Base-by-base conservation (phyloP, 1,140 invertebrate species). In the Drosophila setifemur region DNA sequence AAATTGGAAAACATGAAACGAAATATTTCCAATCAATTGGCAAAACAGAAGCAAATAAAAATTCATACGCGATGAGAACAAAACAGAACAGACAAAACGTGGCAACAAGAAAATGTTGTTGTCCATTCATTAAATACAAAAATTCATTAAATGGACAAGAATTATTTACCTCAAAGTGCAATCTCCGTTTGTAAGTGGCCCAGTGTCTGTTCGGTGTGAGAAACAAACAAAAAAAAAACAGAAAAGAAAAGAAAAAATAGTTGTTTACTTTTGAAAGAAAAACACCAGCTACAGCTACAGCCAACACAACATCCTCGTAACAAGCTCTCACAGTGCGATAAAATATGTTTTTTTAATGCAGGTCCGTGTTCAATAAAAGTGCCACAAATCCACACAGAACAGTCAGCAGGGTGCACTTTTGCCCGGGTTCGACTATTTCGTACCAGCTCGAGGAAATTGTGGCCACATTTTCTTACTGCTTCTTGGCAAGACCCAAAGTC, bases 11-110 rank as follows among this genome's bases (percentile, higher is more conserved):
- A 85, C 81, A 85, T 86, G 81, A 85, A 85, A 85, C 81, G 81
- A 81, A 85, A 85, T 86, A 86, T 85, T 85, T 85, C 81, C 81
- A 85, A 85, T 85, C 81, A 85, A 85, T 85, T 85, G 81, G 67
- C 81, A 81, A 81, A 81, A 67, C 81, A 42, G 75, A 33, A 86
- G 75, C 72, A 67, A 85, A 85, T 86, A 85, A 85, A 85, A 85
- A 63, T 70, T 79, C 81, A 81, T 86, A 81, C 72, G 53, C 25
- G 75, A 53, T 35, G 19, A 45, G 69, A 52, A 52, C 21, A 35
- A 23, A 37, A 19, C 29, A 26, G 25, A 63, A 42, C 42, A 12
- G 12, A 49, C 31, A 19, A 54, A 35, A 63, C 49, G 9, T 39
- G 44, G 48, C 43, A 72, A 75, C 53, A 73, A 60, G 70, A 64